Base-by-base conservation (phyloP, 1,140 invertebrate genomes). In the Eufriesea mexicana region DNA sequence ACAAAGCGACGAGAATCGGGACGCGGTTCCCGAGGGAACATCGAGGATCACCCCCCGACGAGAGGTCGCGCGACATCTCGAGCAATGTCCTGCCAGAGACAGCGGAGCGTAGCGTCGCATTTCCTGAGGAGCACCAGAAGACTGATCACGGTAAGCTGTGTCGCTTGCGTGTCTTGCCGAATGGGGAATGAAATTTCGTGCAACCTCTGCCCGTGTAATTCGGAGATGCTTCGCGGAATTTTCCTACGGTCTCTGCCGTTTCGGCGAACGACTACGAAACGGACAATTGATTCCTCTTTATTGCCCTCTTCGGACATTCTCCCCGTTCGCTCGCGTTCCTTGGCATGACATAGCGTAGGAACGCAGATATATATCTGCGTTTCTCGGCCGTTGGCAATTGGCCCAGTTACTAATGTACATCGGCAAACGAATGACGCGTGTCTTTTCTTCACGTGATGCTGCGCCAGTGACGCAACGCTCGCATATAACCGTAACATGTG, bases 121-220 rank as follows among this genome's bases (percentile, higher is more conserved):
- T 70, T 90, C 55, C 79, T 84, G 9, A 85, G 70, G n/a, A 81
- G 68, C 35, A 79, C 81, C 42, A 84, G 82, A 23, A 83, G 79
- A 49, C 59, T 91, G 79, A 83, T 90, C 79, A 83, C 83, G 89
- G 90, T 91, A 59, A 91, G 90, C 59, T 18, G 45, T n/a, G 23
- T 12, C 20, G 14, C 49, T 67, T n/a, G 62, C 57, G n/a, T 42
- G 7, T 45, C 2, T 5, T 54, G 16, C 14, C 0, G n/a, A 6
- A n/a, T n/a, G 2, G 35, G 47, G 57, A 51, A 74, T 14, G 18
- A 66, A 74, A 80, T 45, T 66, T 80, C 55, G 20, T n/a, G n/a
- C n/a, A 45, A n/a, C n/a, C 20, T n/a, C 14, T 20, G 14, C 57
- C 14, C 5, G 49, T 23, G 57, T 76, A 76, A 76, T 49, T 55